These are phyloP conservation scores for Clarias macrocephalus DNA, from an alignment of 2,113 vertebrate species.

Conservation along the genomic window DNA sequence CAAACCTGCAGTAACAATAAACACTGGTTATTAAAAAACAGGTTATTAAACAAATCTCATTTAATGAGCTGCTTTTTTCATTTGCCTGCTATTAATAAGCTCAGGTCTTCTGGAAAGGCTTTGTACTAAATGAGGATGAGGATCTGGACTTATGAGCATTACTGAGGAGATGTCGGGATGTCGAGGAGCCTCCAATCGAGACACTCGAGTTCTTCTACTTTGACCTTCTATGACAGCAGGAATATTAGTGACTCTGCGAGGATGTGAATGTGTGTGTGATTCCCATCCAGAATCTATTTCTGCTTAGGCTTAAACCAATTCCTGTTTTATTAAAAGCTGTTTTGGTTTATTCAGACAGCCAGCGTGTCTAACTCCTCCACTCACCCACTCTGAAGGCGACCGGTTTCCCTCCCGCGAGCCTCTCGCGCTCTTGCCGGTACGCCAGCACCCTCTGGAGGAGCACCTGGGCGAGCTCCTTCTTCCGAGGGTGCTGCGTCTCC, in stretches of 20 bases:
- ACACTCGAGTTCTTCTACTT: no score
- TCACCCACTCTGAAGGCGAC: constrained; percentile 95
- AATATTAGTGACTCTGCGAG: background rate
- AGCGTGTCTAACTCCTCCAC: constrained; percentile 34
- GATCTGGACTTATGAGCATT: background rate
- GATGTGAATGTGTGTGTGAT: background rate
- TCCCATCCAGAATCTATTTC: background rate
- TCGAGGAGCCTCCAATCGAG: no score
- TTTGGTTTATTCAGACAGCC: no score
- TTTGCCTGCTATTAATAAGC: background rate
- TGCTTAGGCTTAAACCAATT: background rate
- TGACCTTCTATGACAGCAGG: background rate
- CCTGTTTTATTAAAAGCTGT: background rate
- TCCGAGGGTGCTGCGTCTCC: constrained; percentile 88
- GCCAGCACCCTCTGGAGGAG: constrained; percentile 90
- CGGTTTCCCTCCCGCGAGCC: constrained; percentile 80
- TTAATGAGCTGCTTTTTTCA: no score
- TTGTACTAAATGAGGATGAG: background rate
- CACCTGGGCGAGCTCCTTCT: constrained; percentile 88
- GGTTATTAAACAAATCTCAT: background rate
- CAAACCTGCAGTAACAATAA: constrained; percentile 77
- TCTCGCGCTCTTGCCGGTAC: constrained; percentile 82
- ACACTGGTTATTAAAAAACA: no score
- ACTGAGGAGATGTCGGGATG: background rate
- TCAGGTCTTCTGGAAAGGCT: background rate